A percentile compares a stretch with the other conserved stretches of the same genome.
phyloP scores from a whole-genome alignment of 2,113 vertebrate species.

The Illadopsis cleaveri region DNA sequence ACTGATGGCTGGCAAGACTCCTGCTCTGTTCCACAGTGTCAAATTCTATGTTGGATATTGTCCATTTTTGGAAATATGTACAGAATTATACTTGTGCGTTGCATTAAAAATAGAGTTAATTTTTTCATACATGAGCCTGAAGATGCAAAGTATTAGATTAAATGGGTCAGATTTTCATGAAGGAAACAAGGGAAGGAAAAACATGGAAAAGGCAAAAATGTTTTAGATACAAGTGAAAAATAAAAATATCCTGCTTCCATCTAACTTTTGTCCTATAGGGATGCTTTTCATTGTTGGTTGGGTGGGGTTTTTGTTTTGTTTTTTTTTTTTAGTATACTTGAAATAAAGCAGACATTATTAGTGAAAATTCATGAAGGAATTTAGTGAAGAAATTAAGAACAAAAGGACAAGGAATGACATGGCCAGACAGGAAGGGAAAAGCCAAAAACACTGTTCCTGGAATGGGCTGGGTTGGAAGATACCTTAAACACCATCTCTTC shows the following conservation, averaged over 20 bases:
- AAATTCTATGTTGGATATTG: background rate
- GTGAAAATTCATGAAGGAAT: background rate
- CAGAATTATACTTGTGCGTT: background rate
- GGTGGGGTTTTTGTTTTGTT: fast-evolving
- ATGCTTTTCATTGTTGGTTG: background rate
- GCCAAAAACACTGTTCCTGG: no score
- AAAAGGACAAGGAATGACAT: background rate
- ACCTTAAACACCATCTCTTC: background rate
- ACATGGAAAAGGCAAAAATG: background rate
- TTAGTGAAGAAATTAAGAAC: background rate
- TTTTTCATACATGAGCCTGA: background rate
- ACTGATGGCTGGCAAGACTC: background rate
- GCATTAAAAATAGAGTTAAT: background rate
- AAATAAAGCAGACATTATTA: background rate
- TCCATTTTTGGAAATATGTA: background rate
- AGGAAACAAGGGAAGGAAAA: background rate
- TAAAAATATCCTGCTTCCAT: background rate
- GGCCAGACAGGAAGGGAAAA: background rate
- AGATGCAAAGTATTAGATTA: background rate
- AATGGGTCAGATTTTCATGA: background rate
- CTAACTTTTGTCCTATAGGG: background rate
- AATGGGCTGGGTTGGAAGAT: background rate
- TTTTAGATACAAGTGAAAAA: background rate
- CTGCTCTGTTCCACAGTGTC: background rate
- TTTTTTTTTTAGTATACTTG: background rate